A percentile compares a stretch with the other conserved stretches of the same genome.
Evolutionary conservation across 2,888 invertebrate species (phyloP).

Genomic region (Phaedon cochleariae): DNA sequence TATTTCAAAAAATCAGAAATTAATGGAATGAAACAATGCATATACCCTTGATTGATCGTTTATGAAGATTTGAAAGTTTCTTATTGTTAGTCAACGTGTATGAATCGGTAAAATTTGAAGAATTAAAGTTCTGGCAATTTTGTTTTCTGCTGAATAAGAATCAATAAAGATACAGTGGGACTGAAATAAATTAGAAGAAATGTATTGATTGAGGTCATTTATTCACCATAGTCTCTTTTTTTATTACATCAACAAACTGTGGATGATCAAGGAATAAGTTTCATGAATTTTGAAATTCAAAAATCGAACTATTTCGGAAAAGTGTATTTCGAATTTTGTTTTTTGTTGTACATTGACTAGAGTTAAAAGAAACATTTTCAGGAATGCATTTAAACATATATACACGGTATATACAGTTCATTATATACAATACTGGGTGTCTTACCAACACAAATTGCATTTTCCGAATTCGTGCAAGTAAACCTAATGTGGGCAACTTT

Average conservation of each 20-base stretch:
- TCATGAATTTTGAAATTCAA: constrained; percentile 49
- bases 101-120: too few species aligned
- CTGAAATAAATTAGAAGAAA: too few species aligned
- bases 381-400: constrained; percentile 58
- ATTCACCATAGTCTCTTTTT: constrained; percentile 55
- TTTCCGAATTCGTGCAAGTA: background rate
- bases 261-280: constrained; percentile 50
- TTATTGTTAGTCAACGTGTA: too few species aligned
- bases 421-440: constrained; percentile 13
- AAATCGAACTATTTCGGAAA: constrained; percentile 31
- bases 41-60: too few species aligned
- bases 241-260: constrained; percentile 60
- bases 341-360: constrained; percentile 42
- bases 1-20: too few species aligned
- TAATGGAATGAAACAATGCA: too few species aligned
- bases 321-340: constrained; percentile 25
- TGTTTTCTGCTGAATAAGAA: too few species aligned
- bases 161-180: too few species aligned
- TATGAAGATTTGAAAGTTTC: too few species aligned
- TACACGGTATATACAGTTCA: constrained; percentile 40
- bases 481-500: background rate
- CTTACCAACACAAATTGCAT: background rate
- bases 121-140: too few species aligned
- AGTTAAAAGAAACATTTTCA: constrained; percentile 57
- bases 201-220: constrained; percentile 12